These are phyloP conservation scores for Takifugu rubripes DNA, from an alignment of 2,797 vertebrate genomes.

Conservation along the genomic window DNA sequence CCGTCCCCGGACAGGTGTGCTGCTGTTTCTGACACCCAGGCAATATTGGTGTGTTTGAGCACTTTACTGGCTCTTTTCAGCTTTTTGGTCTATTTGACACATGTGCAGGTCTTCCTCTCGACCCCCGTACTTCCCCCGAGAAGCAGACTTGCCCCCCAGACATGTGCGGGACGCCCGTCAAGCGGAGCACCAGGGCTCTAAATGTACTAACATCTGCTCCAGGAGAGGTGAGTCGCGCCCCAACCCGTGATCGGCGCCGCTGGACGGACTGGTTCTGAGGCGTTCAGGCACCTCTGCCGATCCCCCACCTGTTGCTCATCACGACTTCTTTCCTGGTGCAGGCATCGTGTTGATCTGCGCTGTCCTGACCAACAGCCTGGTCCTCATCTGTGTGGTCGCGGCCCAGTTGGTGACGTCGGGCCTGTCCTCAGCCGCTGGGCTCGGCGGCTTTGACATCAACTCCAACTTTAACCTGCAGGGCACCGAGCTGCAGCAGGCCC, in stretches of 20 bases:
- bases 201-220: conserved; percentile 73
- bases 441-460: conserved; percentile 76
- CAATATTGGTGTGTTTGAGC: no score
- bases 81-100: no score
- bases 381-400: conserved; percentile 82
- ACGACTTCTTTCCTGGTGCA: conserved; percentile 29
- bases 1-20: conserved; percentile 58
- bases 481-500: conserved; percentile 78
- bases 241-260: conserved; percentile 31
- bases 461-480: conserved; percentile 82
- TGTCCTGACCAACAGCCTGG: conserved; percentile 78
- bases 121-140: conserved; percentile 50
- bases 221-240: conserved; percentile 65
- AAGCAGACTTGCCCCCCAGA: conserved; percentile 26
- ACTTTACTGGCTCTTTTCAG: no score
- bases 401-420: conserved; percentile 79
- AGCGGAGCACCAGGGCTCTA: conserved; percentile 50
- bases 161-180: conserved; percentile 34
- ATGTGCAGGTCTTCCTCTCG: conserved; percentile 58
- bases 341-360: conserved; percentile 84
- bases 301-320: background rate
- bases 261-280: conserved; percentile 62
- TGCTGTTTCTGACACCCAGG: background rate
- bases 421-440: conserved; percentile 69
- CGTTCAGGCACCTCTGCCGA: background rate